Base-by-base conservation (phyloP, 1,140 invertebrate species). In the Papilio polyxenes region DNA sequence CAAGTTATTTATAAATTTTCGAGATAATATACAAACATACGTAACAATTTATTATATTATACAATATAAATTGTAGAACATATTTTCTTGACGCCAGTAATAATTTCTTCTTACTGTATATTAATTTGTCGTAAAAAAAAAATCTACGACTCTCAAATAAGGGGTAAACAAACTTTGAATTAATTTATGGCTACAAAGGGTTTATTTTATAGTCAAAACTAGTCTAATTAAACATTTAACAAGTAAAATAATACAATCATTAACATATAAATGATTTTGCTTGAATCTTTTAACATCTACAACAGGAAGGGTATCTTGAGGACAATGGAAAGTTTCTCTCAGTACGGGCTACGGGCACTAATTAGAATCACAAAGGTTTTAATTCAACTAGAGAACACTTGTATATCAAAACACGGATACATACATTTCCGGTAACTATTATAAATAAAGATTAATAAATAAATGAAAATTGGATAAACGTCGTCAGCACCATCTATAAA, bases 341-440 rank as follows among this genome's bases (percentile, higher is more conserved):
- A 65, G 23, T 31, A 31, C 51, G 53, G 17, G 10, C n/a, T 37
- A 69, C 65, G 31, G n/a, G 59, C 10, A 23, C 65, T 69, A 69
- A 69, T 69, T 69, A 69, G 23, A 69, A 69, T 69, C 10, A 69
- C 65, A 69, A 69, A 69, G 65, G 31, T 37, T 69, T 10, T 69
- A 69, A 15, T 37, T 69, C 13, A 37, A 15, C 11, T 69, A 37
- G 31, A 9, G 59, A 62, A 62, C n/a, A 69, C 23, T 69, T 69
- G 65, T 69, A 69, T 69, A 69, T 69, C 31, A 69, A 31, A 13
- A 69, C 10, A 13, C 31, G 65, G 11, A 69, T 69, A 65, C 62
- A 62, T 9, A 65, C 31, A 69, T 31, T 3, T 69, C 65, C 13
- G 15, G 31, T 13, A 13, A 15, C 65, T 37, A 37, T 69, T 69